Base-by-base conservation (phyloP, 2,888 invertebrate genomes). In the Drosophila mimetica region DNA sequence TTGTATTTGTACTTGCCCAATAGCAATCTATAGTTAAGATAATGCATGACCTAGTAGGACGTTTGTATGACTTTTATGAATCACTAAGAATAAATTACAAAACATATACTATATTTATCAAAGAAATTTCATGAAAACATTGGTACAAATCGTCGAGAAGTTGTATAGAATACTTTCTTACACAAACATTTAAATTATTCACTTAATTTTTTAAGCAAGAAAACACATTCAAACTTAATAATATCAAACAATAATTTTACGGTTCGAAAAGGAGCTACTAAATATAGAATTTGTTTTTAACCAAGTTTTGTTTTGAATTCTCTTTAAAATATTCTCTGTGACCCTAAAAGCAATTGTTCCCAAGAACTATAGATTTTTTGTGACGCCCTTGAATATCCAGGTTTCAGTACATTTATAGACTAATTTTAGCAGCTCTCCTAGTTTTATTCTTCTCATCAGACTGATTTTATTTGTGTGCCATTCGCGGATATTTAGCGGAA, bases 401-500 rank as follows among this genome's bases (percentile, higher is more conserved):
- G 64, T 63, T 60, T 61, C 60, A 64, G 22, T 63, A 36, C 14
- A 28, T 22, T 36, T 18, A 4, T n/a, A 22, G 32, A 11, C 41
- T 61, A 2, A 41, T 18, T 63, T 58, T 9, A n/a, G 11, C 8
- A 9, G 22, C 34, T 34, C 22, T 80, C 58, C 47, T 66, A 69
- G 32, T 65, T 57, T 55, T 67, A 78, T 75, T 78, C 64, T 72
- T 60, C 71, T 77, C 48, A 64, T 58, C 71, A 78, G 82, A 83
- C 82, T 83, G 89, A 83, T 70, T 47, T 69, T 75, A 74, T 81
- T 67, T 75, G 55, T 51, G 39, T 65, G 53, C n/a, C 18, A 48
- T 42, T 51, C 25, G n/a, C 22, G 36, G 13, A 37, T 28, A 64
- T 72, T 86, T 70, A 75, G 30, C 53, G 18, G 47, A 72, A 61